Evolutionary conservation across 2,113 vertebrate genomes (phyloP).

Genomic region (Rhinopomastus cyanomelas): DNA sequence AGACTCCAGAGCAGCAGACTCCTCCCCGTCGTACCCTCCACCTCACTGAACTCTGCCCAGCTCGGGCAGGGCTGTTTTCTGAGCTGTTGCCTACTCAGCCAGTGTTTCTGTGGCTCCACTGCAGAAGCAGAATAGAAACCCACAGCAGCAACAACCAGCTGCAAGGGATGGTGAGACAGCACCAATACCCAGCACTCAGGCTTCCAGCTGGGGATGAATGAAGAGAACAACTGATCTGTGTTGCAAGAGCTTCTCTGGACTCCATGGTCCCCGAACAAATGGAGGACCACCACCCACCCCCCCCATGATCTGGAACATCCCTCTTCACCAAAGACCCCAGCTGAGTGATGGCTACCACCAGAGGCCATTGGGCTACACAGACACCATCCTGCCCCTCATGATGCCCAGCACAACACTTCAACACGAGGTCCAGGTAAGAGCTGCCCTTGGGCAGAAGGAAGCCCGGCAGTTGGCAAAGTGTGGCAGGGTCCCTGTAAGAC

Average conservation of each 20-base stretch:
- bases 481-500: background rate
- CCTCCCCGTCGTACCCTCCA: background rate
- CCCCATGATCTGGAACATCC: too few species aligned
- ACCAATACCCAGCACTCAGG: too few species aligned
- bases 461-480: accelerated
- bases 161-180: accelerated
- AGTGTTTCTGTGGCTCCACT: accelerated
- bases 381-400: background rate
- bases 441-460: accelerated
- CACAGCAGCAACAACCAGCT: accelerated
- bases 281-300: too few species aligned
- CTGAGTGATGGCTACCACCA: too few species aligned
- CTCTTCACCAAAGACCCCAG: too few species aligned
- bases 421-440: background rate
- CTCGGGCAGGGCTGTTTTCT: background rate
- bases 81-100: background rate
- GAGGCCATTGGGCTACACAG: background rate
- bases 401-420: background rate
- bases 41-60: background rate
- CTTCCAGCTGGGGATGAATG: too few species aligned
- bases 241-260: background rate
- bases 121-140: background rate
- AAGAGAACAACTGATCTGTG: too few species aligned
- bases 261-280: too few species aligned
- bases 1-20: accelerated